phyloP scores from a whole-genome alignment of 2,888 invertebrate species.

The Erebia epiphron region DNA sequence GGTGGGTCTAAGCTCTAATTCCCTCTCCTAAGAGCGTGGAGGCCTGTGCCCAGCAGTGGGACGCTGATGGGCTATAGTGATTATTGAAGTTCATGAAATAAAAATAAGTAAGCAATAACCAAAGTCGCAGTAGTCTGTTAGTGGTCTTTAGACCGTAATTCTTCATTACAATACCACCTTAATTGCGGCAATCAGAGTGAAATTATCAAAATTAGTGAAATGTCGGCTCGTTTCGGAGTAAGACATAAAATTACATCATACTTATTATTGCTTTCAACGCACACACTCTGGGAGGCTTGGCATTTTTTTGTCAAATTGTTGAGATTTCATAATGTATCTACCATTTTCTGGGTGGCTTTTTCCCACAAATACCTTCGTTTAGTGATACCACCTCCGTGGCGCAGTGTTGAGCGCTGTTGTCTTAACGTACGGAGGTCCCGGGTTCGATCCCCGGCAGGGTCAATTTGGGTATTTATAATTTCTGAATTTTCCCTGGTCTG shows the following conservation, averaged over 20 bases:
- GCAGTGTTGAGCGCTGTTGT: too few species aligned
- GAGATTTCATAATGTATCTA: neutral
- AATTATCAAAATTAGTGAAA: conserved; percentile 14
- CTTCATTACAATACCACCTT: conserved; percentile 11
- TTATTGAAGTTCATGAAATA: too few species aligned
- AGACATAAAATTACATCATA: conserved; percentile 22
- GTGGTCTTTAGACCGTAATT: neutral
- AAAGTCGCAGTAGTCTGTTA: neutral
- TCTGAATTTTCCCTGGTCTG: too few species aligned
- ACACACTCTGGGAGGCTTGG: conserved; percentile 1
- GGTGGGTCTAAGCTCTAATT: too few species aligned
- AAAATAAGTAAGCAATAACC: neutral
- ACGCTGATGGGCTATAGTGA: too few species aligned
- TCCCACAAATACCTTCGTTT: too few species aligned
- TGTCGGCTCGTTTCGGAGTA: conserved; percentile 20
- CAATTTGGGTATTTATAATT: too few species aligned
- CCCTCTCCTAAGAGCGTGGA: too few species aligned
- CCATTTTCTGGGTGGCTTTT: neutral
- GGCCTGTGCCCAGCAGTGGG: too few species aligned
- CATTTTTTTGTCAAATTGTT: neutral
- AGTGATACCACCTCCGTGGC: too few species aligned
- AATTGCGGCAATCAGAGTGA: conserved; percentile 2
- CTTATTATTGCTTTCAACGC: conserved; percentile 7
- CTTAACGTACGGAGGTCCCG: too few species aligned
- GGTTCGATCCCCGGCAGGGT: too few species aligned